These are phyloP conservation scores for Dinoponera quadriceps DNA, from an alignment of 1,140 invertebrate species.

Conservation along the genomic window DNA sequence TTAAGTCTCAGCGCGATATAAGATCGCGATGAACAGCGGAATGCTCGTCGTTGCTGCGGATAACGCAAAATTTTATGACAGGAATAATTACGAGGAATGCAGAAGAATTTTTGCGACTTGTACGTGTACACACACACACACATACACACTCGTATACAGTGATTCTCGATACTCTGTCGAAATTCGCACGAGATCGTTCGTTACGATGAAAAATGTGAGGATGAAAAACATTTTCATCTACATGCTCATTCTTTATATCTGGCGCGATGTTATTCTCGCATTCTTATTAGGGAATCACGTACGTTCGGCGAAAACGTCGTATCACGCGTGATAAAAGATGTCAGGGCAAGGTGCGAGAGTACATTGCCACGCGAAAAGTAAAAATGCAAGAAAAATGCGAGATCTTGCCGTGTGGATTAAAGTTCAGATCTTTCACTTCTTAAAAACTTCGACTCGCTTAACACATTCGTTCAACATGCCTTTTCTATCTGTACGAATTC, in stretches of 20 bases:
- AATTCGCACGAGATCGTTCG: conserved; percentile 7
- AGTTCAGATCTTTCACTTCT: background rate
- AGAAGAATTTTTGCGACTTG: background rate
- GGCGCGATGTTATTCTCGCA: conserved; percentile 15
- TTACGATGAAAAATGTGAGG: conserved; percentile 21
- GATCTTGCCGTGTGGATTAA: background rate
- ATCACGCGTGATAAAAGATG: conserved; percentile 45
- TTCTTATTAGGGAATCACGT: conserved; percentile 54
- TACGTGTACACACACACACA: too few relatives aligned
- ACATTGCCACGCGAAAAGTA: background rate
- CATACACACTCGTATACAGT: background rate
- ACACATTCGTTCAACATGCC: background rate
- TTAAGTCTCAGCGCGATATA: background rate
- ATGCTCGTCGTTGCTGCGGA: conserved; percentile 19
- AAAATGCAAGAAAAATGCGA: background rate
- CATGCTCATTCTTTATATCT: conserved; percentile 23
- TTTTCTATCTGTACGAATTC: too few relatives aligned
- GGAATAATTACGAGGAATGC: conserved; percentile 14
- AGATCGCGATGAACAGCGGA: background rate
- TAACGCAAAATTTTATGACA: background rate
- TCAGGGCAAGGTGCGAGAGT: conserved; percentile 14
- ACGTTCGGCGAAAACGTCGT: conserved; percentile 41
- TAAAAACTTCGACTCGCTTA: background rate
- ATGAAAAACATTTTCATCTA: conserved; percentile 20
- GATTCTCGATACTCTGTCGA: conserved; percentile 21